phyloP scores from a whole-genome alignment of 2,113 vertebrate species.

The Cryptomyrus ogoouensis region DNA sequence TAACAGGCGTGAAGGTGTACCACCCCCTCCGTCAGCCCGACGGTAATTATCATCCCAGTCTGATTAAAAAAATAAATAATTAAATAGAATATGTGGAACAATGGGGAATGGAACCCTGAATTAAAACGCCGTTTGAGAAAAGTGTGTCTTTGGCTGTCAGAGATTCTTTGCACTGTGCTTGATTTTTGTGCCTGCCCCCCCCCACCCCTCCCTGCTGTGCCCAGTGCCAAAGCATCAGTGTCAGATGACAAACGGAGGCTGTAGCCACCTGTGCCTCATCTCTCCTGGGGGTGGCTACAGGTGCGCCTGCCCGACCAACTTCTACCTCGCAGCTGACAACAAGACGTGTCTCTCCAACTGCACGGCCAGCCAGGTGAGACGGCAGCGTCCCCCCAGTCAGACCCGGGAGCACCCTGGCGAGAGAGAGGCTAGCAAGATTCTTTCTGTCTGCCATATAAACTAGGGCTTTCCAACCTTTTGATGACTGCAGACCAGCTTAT shows the following conservation, averaged over 20 bases:
- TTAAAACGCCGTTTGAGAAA: not conserved
- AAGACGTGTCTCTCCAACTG: conserved; percentile 95
- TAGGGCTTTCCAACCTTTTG: not conserved
- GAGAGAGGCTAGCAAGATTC: not conserved
- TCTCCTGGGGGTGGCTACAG: conserved; percentile 76
- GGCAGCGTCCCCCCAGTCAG: not conserved
- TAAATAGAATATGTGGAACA: not conserved
- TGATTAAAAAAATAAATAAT: not conserved
- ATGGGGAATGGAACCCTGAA: not conserved
- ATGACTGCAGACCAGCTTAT: not conserved
- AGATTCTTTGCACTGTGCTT: not conserved
- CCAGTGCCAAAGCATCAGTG: conserved; percentile 88
- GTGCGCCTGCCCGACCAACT: conserved; percentile 94
- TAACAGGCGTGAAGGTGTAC: conserved; percentile 94
- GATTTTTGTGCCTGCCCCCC: not conserved
- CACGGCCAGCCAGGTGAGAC: conserved; percentile 90
- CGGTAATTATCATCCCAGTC: conserved; percentile 66
- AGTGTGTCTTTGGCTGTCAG: not conserved
- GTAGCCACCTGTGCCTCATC: conserved; percentile 93
- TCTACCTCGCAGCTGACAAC: conserved; percentile 88
- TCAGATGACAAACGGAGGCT: conserved; percentile 85
- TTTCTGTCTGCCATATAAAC: not conserved
- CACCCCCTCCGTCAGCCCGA: conserved; percentile 93
- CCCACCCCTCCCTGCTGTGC: not conserved
- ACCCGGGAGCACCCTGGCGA: not conserved